Percentiles rank a stretch among this genome's conserved stretches.
Conservation (phyloP, 2,797 vertebrate genomes). For the Poecilia picta region DNA sequence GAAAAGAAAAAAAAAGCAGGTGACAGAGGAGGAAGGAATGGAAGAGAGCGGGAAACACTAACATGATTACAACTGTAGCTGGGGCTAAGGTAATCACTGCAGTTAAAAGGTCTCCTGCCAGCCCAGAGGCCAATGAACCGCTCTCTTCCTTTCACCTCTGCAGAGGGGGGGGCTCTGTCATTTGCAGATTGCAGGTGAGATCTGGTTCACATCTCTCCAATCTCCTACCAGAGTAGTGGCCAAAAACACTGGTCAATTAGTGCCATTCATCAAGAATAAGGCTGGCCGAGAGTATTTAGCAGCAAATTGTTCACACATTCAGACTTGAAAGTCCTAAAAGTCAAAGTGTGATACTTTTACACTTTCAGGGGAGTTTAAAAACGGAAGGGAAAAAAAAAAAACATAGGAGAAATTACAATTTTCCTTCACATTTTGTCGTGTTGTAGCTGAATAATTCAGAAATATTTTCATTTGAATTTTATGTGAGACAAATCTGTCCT, state of each 20-base stretch:
- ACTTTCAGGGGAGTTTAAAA: not conserved
- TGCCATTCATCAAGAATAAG: conserved; percentile 58
- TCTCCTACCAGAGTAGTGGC: conserved; percentile 35
- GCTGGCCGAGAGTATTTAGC: conserved; percentile 39
- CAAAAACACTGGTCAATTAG: conserved; percentile 65
- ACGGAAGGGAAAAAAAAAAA: not conserved
- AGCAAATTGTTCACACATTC: not conserved
- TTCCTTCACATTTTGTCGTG: not conserved
- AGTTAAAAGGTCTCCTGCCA: conserved; percentile 72
- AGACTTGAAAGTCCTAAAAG: conserved; percentile 1
- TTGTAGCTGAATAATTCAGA: not conserved
- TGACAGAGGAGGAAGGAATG: conserved; percentile 25
- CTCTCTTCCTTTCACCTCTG: conserved; percentile 48
- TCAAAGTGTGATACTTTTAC: not conserved
- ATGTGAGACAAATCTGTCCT: not conserved
- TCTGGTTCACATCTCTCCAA: conserved; percentile 47
- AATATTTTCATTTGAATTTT: not conserved
- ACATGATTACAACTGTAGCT: conserved; percentile 61
- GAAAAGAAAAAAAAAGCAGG: conserved; percentile 22
- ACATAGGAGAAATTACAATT: not conserved
- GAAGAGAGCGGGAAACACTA: conserved; percentile 49
- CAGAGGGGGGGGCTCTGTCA: conserved; percentile 46
- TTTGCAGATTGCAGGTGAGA: conserved; percentile 73
- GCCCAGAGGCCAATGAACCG: conserved; percentile 59
- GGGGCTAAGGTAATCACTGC: conserved; percentile 62